Conservation (phyloP, 1,140 invertebrate species). For the Ruditapes philippinarum region DNA sequence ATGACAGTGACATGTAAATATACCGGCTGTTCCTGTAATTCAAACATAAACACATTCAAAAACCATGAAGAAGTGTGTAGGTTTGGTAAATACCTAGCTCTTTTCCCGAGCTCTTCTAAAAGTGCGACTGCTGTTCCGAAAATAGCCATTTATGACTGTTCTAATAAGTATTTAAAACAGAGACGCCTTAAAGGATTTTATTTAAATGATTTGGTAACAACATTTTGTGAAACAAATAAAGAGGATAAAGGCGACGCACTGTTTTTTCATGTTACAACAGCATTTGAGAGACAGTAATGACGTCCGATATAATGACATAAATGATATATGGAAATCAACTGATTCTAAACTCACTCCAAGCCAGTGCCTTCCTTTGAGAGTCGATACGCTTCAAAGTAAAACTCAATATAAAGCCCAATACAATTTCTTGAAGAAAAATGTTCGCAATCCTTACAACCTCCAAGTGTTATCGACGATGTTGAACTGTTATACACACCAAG, state of each 20-base stretch:
- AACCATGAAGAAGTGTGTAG: neutral
- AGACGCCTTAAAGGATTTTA: neutral
- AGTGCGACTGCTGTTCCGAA: neutral
- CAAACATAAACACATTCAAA: neutral
- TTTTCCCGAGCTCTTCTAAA: neutral
- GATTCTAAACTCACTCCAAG: neutral
- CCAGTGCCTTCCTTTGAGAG: neutral
- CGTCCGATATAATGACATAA: neutral
- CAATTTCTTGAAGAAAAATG: neutral
- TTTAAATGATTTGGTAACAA: neutral
- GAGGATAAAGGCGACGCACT: neutral
- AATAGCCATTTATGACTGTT: neutral
- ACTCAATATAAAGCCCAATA: neutral
- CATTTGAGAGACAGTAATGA: neutral
- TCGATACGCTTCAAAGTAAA: constrained; percentile 22
- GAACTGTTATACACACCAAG: neutral
- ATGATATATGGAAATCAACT: neutral
- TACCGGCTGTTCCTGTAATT: neutral
- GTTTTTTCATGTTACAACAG: constrained; percentile 12
- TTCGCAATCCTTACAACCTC: neutral
- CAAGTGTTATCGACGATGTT: neutral
- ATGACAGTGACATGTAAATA: constrained; percentile 3
- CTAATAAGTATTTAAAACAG: neutral
- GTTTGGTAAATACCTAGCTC: constrained; percentile 1
- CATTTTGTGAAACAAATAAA: neutral